Base-by-base conservation (phyloP, 2,888 invertebrate genomes). In the Acanthopleura granulata region DNA sequence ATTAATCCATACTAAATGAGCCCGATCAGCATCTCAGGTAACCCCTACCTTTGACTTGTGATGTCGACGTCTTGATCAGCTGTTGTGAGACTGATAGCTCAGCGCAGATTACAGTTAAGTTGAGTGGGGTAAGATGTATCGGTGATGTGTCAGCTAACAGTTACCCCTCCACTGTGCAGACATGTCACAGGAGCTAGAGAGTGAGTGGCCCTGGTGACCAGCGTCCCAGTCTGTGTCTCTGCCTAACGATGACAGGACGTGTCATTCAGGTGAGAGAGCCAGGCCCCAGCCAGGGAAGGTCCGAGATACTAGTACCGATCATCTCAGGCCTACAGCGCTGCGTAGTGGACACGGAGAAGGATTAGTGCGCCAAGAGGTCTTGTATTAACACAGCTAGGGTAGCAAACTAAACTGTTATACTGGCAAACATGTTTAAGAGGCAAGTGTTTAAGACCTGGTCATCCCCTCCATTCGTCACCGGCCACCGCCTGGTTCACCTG, bases 351-450 rank as follows among this genome's bases (percentile, higher is more conserved):
- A 66, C 6, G 25, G 1, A 22, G 27, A 66, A 25, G 29, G 66
- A 66, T 66, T 66, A 66, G 29, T 27, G 3, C 16, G 29, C 22
- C 66, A 66, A 27, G 57, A 66, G 16, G 29, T 16, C 66, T n/a
- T 14, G 25, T 66, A 14, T 66, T 66, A 22, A 66, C 66, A 66
- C 22, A 66, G 25, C 66, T 27, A 3, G 29, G 66, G 66, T 66
- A 66, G 9, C 66, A 66, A 66, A 66, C 66, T 66, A 66, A 66
- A 66, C 25, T 66, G 66, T 66, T 66, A 66, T 22, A 66, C 29
- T 6, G 16, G 66, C 25, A 66, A 66, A 66, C 66, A 66, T 27
- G 22, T 22, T 66, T 66, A 27, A 66, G 57, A 57, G 57, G 57
- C n/a, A 12, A 57, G 57, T 57, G 57, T 57, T 57, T 57, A 57